Base-by-base conservation (phyloP, 92 coral and sea anemone genomes). In the Anthopleura xanthogrammica region DNA sequence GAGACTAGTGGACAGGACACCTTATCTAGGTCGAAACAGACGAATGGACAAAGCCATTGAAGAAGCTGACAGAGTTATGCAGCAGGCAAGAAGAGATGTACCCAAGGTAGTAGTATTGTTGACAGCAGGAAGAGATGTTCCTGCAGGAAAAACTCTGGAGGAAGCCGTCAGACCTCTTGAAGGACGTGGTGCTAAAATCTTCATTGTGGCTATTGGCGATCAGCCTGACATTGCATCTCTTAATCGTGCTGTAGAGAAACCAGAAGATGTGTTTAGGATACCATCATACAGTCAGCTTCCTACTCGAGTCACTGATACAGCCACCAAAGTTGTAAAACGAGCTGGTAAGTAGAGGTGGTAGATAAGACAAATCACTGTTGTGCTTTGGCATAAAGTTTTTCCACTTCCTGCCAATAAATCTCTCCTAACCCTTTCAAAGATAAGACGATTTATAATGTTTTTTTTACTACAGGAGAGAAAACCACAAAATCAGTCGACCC, bases 71-170 rank as follows among this genome's bases (percentile, higher is more conserved):
- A 80, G 84, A 46, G 83, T 88, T 56, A 60, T 91, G 82, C 74
- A 81, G 16, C 70, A 82, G 41, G 92, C 95, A 52, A 87, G 93
- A 54, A 50, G 86, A 12, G 84, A 89, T 65, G 91, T 88, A 11
- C 95, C 98, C 0, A 87, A 88, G 65, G 72, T 92, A 23, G 83
- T 94, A 29, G 78, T 94, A 42, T 76, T 94, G 78, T 79, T 94
- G 10, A 84, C 92, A 3, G 91, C 91, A 60, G 86, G 85, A 40
- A 77, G 80, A 62, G 85, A 92, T 62, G 76, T 88, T 13, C 75
- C 90, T 42, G 87, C 90, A 19, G 85, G 68, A 43, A 80, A 90
- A 66, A 62, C 88, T 65, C 64, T 94, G 77, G 84, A 83, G 40
- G 82, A 80, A 73, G 93, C 91, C 42, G 90, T 88, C 64, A 80